These are phyloP conservation scores for Anoplius nigerrimus DNA, from an alignment of 2,888 invertebrate species.

Conservation along the genomic window DNA sequence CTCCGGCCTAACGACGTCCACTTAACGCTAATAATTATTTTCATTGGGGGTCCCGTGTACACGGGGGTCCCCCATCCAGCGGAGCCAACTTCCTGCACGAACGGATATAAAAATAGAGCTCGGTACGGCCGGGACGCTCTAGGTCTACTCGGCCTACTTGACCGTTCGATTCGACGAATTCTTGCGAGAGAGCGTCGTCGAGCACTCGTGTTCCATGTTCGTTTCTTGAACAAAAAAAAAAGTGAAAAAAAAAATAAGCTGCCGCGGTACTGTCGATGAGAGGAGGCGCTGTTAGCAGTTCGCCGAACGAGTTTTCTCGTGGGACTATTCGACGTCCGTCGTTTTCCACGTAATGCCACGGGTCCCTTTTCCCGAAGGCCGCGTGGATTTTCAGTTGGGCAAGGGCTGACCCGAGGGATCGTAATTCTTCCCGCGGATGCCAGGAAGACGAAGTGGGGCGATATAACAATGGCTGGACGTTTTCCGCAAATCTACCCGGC, in stretches of 20 bases:
- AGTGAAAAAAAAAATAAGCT: too few species aligned
- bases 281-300: neutral
- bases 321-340: too few species aligned
- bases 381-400: constrained; percentile 4
- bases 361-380: neutral
- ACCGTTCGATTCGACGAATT: neutral
- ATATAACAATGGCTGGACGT: constrained; percentile 29
- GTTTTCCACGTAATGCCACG: too few species aligned
- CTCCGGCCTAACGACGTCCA: constrained; percentile 71
- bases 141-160: constrained; percentile 3
- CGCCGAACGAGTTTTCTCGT: too few species aligned
- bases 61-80: constrained; percentile 63
- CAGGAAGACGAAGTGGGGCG: constrained; percentile 8
- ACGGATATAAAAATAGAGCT: constrained; percentile 75
- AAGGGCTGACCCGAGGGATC: constrained; percentile 4
- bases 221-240: too few species aligned
- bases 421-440: constrained; percentile 36
- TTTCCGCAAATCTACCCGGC: constrained; percentile 56
- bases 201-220: too few species aligned
- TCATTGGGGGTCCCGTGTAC: constrained; percentile 70
- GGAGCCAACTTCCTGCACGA: constrained; percentile 72
- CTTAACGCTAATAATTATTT: constrained; percentile 75
- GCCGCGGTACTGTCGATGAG: too few species aligned
- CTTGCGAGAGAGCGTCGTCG: neutral
- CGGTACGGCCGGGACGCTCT: constrained; percentile 41